phyloP scores from a whole-genome alignment of 37 sponge, comb jelly and placozoan species.

The Chondrilla cf. caribensis region DNA sequence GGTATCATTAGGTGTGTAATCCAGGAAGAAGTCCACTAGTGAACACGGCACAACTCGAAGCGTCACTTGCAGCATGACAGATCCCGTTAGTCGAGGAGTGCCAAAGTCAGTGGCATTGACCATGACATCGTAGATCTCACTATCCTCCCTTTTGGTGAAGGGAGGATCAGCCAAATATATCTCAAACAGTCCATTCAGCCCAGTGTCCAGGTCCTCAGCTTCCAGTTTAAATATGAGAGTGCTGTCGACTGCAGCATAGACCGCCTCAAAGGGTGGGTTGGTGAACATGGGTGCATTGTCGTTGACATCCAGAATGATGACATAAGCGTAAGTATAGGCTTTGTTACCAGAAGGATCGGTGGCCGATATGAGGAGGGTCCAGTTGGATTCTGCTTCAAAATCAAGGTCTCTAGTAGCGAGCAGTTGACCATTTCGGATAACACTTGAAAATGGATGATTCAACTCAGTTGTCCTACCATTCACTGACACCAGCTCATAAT shows the following conservation, averaged over 20 bases:
- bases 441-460: not conserved
- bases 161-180: not conserved
- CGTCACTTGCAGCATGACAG: constrained; percentile 18
- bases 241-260: not conserved
- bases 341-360: not conserved
- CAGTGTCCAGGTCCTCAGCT: constrained; percentile 41
- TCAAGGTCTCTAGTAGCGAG: not conserved
- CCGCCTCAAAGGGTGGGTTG: not conserved
- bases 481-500: not conserved
- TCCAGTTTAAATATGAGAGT: not conserved
- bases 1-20: not conserved
- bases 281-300: constrained; percentile 20
- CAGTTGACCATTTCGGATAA: not conserved
- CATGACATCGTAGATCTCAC: not conserved
- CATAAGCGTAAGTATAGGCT: not conserved
- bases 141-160: not conserved
- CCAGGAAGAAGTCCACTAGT: constrained; percentile 2
- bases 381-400: not conserved
- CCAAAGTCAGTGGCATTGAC: constrained; percentile 43
- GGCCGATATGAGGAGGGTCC: constrained; percentile 10
- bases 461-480: not conserved
- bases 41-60: constrained; percentile 34
- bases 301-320: constrained; percentile 13
- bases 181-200: not conserved
- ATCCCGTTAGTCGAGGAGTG: constrained; percentile 29